Conservation (phyloP, 2,888 invertebrate species). For the Zaprionus lineosus region DNA sequence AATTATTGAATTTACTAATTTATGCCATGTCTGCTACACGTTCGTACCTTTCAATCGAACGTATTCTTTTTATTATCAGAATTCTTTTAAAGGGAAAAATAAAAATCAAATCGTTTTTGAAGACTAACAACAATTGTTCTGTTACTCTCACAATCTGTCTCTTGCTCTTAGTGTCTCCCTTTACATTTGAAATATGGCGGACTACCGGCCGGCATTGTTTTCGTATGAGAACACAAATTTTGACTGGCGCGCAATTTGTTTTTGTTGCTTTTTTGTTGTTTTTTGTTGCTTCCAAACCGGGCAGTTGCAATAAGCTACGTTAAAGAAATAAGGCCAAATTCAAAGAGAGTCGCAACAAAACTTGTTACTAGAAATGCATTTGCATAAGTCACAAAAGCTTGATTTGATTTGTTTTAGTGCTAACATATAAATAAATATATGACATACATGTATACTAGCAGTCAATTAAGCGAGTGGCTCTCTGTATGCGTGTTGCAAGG, state of each 20-base stretch:
- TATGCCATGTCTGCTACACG: too few species aligned
- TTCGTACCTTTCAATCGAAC: too few species aligned
- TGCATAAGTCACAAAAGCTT: conserved; percentile 8
- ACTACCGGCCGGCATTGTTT: conserved; percentile 68
- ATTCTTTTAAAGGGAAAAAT: too few species aligned
- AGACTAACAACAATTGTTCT: conserved; percentile 41
- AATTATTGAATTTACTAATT: conserved; percentile 68
- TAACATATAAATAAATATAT: conserved; percentile 5
- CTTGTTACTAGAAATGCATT: conserved; percentile 14
- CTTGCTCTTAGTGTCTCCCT: too few species aligned
- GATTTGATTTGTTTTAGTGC: conserved; percentile 8
- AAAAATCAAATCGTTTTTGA: too few species aligned
- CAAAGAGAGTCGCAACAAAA: conserved; percentile 8
- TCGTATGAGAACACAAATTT: conserved; percentile 51
- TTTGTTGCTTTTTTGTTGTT: conserved; percentile 22
- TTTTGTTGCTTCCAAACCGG: conserved; percentile 28
- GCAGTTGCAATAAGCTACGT: conserved; percentile 4
- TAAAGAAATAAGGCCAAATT: conserved; percentile 32
- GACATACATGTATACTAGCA: background rate
- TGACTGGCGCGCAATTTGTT: conserved; percentile 48
- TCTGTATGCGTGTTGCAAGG: conserved; percentile 34
- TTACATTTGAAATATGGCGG: conserved; percentile 44
- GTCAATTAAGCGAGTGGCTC: background rate
- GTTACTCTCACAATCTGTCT: too few species aligned
- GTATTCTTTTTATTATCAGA: too few species aligned